Conservation (phyloP, 2,888 invertebrate genomes). For the Eulithis prunata region DNA sequence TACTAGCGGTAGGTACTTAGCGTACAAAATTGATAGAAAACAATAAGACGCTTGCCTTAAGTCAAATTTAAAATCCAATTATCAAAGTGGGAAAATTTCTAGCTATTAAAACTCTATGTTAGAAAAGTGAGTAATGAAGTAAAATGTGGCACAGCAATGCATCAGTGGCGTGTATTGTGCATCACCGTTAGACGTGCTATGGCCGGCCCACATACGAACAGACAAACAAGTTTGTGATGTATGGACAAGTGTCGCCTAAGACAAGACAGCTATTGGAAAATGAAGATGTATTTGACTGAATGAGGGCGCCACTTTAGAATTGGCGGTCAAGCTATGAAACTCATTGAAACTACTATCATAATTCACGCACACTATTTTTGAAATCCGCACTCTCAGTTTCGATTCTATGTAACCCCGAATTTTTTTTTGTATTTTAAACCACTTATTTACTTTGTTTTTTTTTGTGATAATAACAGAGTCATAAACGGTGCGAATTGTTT, state of each 20-base stretch:
- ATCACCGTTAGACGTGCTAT: slow-evolving; percentile 69
- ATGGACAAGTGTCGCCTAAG: slow-evolving; percentile 55
- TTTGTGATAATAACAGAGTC: background rate
- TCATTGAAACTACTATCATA: too few relatives aligned
- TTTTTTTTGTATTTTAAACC: too few relatives aligned
- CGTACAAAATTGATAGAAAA: too few relatives aligned
- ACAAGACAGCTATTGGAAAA: slow-evolving; percentile 54
- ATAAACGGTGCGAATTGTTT: background rate
- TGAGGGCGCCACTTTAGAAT: slow-evolving; percentile 45
- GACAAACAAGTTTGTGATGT: slow-evolving; percentile 74
- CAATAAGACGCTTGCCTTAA: too few relatives aligned
- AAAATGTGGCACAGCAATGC: slow-evolving; percentile 71
- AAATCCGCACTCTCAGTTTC: too few relatives aligned
- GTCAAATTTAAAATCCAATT: slow-evolving; percentile 9
- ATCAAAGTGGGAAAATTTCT: slow-evolving; percentile 19
- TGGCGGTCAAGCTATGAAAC: too few relatives aligned
- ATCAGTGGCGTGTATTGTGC: slow-evolving; percentile 71
- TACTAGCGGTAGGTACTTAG: too few relatives aligned
- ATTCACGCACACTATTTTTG: too few relatives aligned
- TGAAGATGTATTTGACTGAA: slow-evolving; percentile 50
- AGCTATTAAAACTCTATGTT: slow-evolving; percentile 19
- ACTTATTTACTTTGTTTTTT: too few relatives aligned
- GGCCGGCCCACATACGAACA: slow-evolving; percentile 67
- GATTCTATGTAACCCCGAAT: too few relatives aligned
- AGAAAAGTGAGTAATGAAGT: slow-evolving; percentile 32